phyloP scores from a whole-genome alignment of 1,140 invertebrate genomes.

The Amphibalanus amphitrite region DNA sequence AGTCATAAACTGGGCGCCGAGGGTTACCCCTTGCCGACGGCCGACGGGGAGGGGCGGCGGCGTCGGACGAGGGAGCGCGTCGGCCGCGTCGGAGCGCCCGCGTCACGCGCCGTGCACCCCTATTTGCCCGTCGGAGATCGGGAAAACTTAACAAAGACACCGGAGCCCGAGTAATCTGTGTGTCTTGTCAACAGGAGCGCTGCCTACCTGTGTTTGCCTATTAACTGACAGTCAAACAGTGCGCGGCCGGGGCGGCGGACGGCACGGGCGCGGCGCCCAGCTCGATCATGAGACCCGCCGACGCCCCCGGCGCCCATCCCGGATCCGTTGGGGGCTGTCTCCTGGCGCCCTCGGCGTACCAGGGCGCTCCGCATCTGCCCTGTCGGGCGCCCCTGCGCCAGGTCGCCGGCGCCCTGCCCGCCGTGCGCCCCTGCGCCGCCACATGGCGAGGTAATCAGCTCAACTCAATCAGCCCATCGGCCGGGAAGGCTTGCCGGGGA shows the following conservation, averaged over 20 bases:
- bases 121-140: background rate
- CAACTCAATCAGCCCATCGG: background rate
- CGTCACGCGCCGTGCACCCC: no score
- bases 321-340: no score
- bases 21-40: background rate
- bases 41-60: background rate
- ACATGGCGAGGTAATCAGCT: conserved; percentile 1
- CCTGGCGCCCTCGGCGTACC: no score
- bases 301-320: no score
- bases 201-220: background rate
- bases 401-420: no score
- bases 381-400: no score
- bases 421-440: no score
- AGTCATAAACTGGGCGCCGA: background rate
- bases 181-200: background rate
- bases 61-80: no score
- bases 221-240: background rate
- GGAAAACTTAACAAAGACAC: background rate
- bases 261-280: background rate
- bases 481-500: background rate
- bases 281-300: no score
- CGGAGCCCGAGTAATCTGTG: background rate
- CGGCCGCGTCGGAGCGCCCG: no score
- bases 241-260: no score
- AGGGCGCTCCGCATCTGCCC: no score